Percentiles rank a stretch among this genome's conserved stretches.
Evolutionary conservation across 1,140 invertebrate genomes (phyloP).

Genomic region (Drosophila pectinifera): DNA sequence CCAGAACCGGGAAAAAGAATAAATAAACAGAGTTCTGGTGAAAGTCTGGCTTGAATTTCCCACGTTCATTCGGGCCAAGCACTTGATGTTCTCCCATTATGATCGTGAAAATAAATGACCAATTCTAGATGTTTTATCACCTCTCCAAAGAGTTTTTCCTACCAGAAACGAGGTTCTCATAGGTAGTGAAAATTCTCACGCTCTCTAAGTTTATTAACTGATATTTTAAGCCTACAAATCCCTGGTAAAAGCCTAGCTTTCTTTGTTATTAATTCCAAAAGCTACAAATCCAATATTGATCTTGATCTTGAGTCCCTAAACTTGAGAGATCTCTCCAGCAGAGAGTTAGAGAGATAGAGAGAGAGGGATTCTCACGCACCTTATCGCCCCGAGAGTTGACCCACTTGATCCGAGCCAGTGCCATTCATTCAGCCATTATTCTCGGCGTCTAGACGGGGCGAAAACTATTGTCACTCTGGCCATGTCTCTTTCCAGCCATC

Average conservation of each 20-base stretch:
- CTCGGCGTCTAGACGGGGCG: constrained; percentile 33
- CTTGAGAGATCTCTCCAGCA: not conserved
- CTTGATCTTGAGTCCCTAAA: not conserved
- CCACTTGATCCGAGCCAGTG: constrained; percentile 21
- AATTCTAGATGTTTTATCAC: constrained; percentile 5
- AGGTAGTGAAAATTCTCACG: not conserved
- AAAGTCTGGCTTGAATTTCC: constrained; percentile 12
- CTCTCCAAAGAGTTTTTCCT: not conserved
- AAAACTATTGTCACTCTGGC: constrained; percentile 17
- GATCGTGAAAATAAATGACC: constrained; percentile 9
- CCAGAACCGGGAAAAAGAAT: not conserved
- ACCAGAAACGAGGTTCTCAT: not conserved
- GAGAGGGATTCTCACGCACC: constrained; percentile 24
- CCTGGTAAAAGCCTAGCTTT: not conserved
- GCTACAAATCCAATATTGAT: constrained; percentile 1
- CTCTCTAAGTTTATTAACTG: not conserved
- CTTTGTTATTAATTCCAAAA: not conserved
- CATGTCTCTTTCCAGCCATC: constrained; percentile 1
- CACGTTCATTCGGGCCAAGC: constrained; percentile 16
- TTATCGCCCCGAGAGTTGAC: constrained; percentile 8
- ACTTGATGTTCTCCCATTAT: constrained; percentile 14
- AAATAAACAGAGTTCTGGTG: not conserved
- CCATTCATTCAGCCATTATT: constrained; percentile 5
- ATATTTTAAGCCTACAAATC: not conserved
- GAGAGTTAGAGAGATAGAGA: no score